Base-by-base conservation (phyloP, 2,888 invertebrate species). In the Synergus japonicus region DNA sequence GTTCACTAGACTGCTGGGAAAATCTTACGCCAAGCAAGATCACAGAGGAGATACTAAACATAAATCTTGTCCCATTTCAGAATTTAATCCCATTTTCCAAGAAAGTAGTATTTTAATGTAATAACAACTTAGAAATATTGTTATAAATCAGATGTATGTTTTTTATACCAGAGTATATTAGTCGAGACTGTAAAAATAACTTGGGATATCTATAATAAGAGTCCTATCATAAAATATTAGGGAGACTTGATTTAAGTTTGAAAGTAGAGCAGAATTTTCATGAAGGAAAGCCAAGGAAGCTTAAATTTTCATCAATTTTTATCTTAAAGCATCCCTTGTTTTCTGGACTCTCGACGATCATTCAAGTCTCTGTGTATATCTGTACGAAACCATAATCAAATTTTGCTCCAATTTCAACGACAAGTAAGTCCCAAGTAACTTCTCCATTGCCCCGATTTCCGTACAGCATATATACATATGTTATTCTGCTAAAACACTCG, bases 371-470 rank as follows among this genome's bases (percentile, higher is more conserved):
- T 69, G 7, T 49, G 12, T 46, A 79, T 78, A 76, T 29, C 41
- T 54, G 43, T 49, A 77, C 77, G 81, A 65, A 73, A 78, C 65
- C 65, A 78, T 86, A 86, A 87, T 88, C 83, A 84, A 86, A 86
- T 88, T 87, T 83, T 76, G 79, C 73, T 82, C 80, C 84, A 88
- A 87, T 88, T 88, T 87, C n/a, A n/a, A 54, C 83, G 77, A 29
- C 49, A 69, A 69, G 49, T 69, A 41, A 8, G 64, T 37, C 29
- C 41, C 41, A 15, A 41, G 54, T 18, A 54, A 54, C 54, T 54
- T 54, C 9, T 9, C 13, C n/a, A 54, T 54, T n/a, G n/a, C 8
- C 9, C n/a, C 54, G 54, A 54, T 54, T 54, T 54, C n/a, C 54
- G n/a, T n/a, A n/a, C n/a, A 54, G n/a, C n/a, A 54, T 54, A n/a